Evolutionary conservation across 2,888 invertebrate species (phyloP).

Genomic region (Dynastes grantii): DNA sequence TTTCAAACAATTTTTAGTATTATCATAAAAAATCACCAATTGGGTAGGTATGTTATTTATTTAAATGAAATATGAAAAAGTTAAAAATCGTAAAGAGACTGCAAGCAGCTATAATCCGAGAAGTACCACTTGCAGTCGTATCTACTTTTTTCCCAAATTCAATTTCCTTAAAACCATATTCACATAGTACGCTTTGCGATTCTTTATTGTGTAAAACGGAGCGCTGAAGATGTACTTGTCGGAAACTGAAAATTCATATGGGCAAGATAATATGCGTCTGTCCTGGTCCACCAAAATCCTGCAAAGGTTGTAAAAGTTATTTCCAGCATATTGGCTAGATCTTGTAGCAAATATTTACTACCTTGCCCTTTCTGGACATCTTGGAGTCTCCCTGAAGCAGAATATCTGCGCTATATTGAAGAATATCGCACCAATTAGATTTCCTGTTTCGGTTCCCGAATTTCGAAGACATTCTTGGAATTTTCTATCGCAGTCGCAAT

Average conservation of each 20-base stretch:
- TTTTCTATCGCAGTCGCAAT: conserved; percentile 83
- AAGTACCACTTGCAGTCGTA: background rate
- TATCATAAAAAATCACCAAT: no score
- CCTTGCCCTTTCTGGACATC: conserved; percentile 72
- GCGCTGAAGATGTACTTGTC: conserved; percentile 49
- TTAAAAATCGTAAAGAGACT: background rate
- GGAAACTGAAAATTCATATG: conserved; percentile 36
- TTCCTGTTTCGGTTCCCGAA: conserved; percentile 80
- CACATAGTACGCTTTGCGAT: conserved; percentile 31
- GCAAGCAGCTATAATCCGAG: no score
- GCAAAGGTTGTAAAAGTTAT: background rate
- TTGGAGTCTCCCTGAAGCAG: conserved; percentile 76
- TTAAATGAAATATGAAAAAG: background rate
- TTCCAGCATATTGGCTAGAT: background rate
- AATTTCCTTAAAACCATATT: conserved; percentile 39
- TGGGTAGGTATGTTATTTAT: background rate
- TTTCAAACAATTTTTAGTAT: no score
- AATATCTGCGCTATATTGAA: conserved; percentile 84
- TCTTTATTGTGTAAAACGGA: conserved; percentile 46
- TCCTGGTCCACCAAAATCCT: conserved; percentile 7
- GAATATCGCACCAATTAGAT: conserved; percentile 81
- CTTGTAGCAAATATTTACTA: conserved; percentile 69
- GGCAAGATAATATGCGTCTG: conserved; percentile 35
- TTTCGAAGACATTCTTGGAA: conserved; percentile 81
- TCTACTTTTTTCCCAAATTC: background rate